Percentiles rank a stretch among this genome's conserved stretches.
These are phyloP conservation scores for Lucilia sericata DNA, from an alignment of 1,140 invertebrate genomes.

Conservation along the genomic window DNA sequence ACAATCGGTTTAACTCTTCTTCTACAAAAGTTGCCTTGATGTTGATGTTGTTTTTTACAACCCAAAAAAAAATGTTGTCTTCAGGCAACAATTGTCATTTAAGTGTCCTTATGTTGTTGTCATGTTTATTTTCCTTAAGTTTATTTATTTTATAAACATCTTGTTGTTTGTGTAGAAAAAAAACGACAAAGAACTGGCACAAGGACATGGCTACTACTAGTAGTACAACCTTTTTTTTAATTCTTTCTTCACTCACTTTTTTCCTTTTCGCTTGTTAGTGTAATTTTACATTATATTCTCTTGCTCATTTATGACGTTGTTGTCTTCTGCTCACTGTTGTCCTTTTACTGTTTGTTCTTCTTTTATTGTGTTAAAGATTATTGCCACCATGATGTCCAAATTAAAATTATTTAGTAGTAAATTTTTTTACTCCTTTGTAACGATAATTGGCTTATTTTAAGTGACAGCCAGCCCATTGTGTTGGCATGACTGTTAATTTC, in stretches of 20 bases:
- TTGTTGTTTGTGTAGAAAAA: neutral
- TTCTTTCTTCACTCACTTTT: neutral
- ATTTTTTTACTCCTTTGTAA: neutral
- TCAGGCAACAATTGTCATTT: conserved; percentile 42
- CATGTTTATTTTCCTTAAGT: conserved; percentile 25
- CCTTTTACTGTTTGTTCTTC: neutral
- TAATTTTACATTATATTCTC: neutral
- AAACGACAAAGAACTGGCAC: conserved; percentile 20
- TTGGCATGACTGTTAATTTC: neutral
- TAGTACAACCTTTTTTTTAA: neutral
- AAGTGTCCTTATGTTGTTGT: conserved; percentile 34
- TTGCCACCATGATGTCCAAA: conserved; percentile 23
- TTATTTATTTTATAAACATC: conserved; percentile 7
- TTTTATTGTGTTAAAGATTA: conserved; percentile 3
- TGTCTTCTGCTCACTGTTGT: neutral
- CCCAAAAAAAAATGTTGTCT: neutral
- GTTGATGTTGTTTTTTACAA: neutral
- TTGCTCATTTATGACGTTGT: neutral
- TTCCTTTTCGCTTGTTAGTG: neutral
- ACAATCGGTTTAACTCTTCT: neutral
- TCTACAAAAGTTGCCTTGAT: neutral
- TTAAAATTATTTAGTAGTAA: neutral
- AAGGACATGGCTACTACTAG: conserved; percentile 17
- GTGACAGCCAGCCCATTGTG: neutral
- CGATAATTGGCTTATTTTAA: conserved; percentile 4